Evolutionary conservation across 2,797 vertebrate genomes (phyloP).

Genomic region (Rhinoraja longicauda): DNA sequence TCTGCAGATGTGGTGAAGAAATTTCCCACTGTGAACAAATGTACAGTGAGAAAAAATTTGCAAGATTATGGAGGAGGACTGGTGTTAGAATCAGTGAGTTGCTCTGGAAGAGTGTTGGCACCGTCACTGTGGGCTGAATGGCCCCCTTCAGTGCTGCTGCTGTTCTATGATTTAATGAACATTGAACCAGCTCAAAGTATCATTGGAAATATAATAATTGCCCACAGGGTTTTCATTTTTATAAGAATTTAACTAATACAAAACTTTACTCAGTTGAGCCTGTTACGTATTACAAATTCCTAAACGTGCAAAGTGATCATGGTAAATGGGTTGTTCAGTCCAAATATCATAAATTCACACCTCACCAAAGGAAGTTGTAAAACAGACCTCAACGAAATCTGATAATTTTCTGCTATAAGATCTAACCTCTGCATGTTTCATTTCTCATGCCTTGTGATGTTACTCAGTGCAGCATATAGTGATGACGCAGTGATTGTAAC

Average conservation of each 20-base stretch:
- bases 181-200: neutral
- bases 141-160: too few species aligned
- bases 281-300: neutral
- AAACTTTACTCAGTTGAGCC: neutral
- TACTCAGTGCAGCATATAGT: neutral
- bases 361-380: neutral
- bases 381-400: neutral
- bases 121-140: too few species aligned
- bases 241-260: neutral
- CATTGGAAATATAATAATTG: neutral
- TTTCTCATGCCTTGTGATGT: neutral
- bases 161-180: too few species aligned
- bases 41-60: too few species aligned
- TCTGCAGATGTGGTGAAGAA: too few species aligned
- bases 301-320: neutral
- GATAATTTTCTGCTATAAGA: neutral
- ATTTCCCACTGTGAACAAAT: too few species aligned
- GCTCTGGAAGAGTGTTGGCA: too few species aligned
- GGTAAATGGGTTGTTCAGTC: neutral
- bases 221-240: neutral
- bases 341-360: neutral
- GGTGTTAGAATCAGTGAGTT: too few species aligned
- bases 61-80: too few species aligned
- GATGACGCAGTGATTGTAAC: neutral
- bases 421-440: neutral